A percentile compares a stretch with the other conserved stretches of the same genome.
Conservation (phyloP, 2,113 vertebrate genomes). For the Condylura cristata region DNA sequence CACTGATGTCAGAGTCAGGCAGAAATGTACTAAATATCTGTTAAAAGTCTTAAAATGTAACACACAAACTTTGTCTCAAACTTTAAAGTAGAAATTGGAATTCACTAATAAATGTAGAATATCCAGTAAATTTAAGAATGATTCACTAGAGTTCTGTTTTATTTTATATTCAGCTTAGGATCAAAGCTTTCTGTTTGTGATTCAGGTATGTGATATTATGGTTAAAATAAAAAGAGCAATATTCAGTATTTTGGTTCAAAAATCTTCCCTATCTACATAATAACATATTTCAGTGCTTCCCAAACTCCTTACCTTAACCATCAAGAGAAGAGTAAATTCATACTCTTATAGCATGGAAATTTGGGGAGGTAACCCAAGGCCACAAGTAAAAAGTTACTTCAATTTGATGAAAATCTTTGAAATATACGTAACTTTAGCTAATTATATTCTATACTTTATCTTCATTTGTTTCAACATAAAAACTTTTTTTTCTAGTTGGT, state of each 20-base stretch:
- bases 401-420: not conserved
- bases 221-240: not conserved
- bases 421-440: not conserved
- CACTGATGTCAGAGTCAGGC: not conserved
- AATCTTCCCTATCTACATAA: not conserved
- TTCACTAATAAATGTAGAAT: not conserved
- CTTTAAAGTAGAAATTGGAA: not conserved
- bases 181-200: not conserved
- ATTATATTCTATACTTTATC: not conserved
- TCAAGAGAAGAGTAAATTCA: not conserved
- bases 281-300: constrained; percentile 15
- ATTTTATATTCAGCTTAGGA: constrained; percentile 4
- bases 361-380: not conserved
- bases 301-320: not conserved
- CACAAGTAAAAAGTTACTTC: not conserved
- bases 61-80: not conserved
- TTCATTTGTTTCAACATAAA: not conserved
- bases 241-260: constrained; percentile 29
- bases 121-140: not conserved
- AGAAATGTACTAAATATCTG: not conserved
- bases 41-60: not conserved
- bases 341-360: not conserved
- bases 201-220: not conserved
- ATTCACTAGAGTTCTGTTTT: constrained; percentile 2
- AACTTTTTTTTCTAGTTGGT: not conserved